Conservation (phyloP, 2,888 invertebrate genomes). For the Caradrina clavipalpis region DNA sequence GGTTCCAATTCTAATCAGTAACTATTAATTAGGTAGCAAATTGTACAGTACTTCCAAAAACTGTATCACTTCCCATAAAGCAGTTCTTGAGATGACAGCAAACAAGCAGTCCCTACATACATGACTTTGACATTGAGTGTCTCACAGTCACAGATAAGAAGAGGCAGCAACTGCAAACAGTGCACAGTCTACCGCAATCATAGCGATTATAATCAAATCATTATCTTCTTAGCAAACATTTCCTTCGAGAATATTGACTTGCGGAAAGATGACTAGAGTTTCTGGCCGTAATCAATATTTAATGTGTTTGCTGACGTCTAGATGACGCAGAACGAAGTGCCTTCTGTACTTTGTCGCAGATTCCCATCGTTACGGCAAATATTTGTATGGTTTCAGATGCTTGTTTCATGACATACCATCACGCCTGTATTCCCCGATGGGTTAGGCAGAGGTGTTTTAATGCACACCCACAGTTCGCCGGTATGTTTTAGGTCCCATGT, state of each 20-base stretch:
- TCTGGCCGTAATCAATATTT: slow-evolving; percentile 35
- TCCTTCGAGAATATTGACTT: slow-evolving; percentile 3
- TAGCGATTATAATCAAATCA: slow-evolving; percentile 27
- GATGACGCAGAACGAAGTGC: slow-evolving; percentile 33
- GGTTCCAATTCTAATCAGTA: too few species aligned
- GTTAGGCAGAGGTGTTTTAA: too few species aligned
- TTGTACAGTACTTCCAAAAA: background rate
- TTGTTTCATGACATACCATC: background rate
- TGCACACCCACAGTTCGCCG: too few species aligned
- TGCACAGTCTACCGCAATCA: slow-evolving; percentile 12
- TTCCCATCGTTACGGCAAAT: slow-evolving; percentile 27
- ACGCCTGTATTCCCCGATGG: too few species aligned
- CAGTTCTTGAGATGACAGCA: background rate
- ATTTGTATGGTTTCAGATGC: slow-evolving; percentile 22
- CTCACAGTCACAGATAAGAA: slow-evolving; percentile 20
- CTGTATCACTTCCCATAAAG: background rate
- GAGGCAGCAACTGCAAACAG: slow-evolving; percentile 23
- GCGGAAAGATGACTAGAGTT: slow-evolving; percentile 1
- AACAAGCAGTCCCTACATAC: background rate
- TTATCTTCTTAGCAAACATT: slow-evolving; percentile 39
- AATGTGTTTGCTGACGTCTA: slow-evolving; percentile 35
- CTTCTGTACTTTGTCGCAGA: slow-evolving; percentile 3
- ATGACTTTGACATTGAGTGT: slow-evolving; percentile 26
- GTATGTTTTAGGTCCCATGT: too few species aligned
- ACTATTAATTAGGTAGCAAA: too few species aligned